Conservation (phyloP, 2,113 vertebrate genomes). For the Gasterosteus nipponicus region DNA sequence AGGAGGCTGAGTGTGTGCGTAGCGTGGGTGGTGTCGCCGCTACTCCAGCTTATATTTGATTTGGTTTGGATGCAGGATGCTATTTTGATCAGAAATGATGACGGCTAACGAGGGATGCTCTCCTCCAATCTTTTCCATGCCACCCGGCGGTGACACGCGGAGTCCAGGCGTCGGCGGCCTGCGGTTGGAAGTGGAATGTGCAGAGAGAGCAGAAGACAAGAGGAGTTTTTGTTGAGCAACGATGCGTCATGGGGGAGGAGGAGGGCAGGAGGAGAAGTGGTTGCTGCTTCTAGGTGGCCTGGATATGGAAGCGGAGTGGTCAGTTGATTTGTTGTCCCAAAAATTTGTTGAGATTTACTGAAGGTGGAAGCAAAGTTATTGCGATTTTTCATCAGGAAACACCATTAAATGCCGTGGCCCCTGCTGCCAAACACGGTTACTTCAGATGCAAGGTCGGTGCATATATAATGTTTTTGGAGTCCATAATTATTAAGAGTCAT, state of each 20-base stretch:
- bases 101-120: constrained; percentile 35
- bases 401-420: constrained; percentile 57
- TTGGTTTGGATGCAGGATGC: constrained; percentile 64
- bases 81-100: constrained; percentile 70
- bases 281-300: constrained; percentile 73
- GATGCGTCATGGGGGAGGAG: constrained; percentile 40
- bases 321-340: constrained; percentile 73
- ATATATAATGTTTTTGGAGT: constrained; percentile 65
- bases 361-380: constrained; percentile 73
- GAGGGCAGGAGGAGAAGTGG: constrained; percentile 15
- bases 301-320: constrained; percentile 67
- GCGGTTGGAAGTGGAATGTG: constrained; percentile 30
- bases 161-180: constrained; percentile 5
- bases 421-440: constrained; percentile 54
- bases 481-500: constrained; percentile 70
- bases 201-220: constrained; percentile 35
- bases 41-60: constrained; percentile 73
- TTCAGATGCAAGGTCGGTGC: constrained; percentile 58
- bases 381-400: constrained; percentile 71
- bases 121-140: not conserved
- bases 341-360: constrained; percentile 73
- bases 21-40: constrained; percentile 75
- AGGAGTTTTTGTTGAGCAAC: constrained; percentile 33
- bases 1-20: constrained; percentile 65
- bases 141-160: constrained; percentile 30